Evolutionary conservation across 2,113 vertebrate species (phyloP).

Genomic region (Crotalus viridis): DNA sequence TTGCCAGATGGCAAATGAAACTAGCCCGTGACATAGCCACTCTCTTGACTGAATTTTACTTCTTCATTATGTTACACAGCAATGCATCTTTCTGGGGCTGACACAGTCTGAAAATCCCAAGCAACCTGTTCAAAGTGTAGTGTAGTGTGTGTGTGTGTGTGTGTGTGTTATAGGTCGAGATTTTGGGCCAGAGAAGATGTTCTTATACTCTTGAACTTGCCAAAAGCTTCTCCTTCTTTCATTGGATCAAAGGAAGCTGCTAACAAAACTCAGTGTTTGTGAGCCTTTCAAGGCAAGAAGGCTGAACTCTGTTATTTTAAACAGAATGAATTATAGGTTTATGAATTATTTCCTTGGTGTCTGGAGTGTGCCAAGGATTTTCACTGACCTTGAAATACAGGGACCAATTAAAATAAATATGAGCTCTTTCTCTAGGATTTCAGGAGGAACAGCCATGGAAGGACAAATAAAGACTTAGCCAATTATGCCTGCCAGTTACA

Average conservation of each 20-base stretch:
- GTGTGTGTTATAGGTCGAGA: not conserved
- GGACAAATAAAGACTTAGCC: not conserved
- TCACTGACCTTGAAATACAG: not conserved
- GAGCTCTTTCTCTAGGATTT: not conserved
- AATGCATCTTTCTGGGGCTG: not conserved
- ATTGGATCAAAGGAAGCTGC: not conserved
- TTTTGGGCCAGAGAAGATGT: not conserved
- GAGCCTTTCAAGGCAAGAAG: not conserved
- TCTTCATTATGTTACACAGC: not conserved
- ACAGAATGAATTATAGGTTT: not conserved
- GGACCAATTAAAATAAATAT: not conserved
- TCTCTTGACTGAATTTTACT: not conserved
- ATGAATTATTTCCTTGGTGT: slow-evolving; percentile 5
- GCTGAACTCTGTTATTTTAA: not conserved
- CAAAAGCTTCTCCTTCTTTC: not conserved
- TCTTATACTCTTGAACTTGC: not conserved
- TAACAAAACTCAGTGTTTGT: slow-evolving; percentile 3
- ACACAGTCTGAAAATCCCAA: not conserved
- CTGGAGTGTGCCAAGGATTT: not conserved
- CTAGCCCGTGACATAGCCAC: not conserved
- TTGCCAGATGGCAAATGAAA: not conserved
- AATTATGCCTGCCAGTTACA: not conserved
- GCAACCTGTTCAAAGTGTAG: not conserved
- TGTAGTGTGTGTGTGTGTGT: too few species aligned
- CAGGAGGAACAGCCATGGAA: not conserved